Evolutionary conservation across 2,113 vertebrate genomes (phyloP).

Genomic region (Arizona elegans): DNA sequence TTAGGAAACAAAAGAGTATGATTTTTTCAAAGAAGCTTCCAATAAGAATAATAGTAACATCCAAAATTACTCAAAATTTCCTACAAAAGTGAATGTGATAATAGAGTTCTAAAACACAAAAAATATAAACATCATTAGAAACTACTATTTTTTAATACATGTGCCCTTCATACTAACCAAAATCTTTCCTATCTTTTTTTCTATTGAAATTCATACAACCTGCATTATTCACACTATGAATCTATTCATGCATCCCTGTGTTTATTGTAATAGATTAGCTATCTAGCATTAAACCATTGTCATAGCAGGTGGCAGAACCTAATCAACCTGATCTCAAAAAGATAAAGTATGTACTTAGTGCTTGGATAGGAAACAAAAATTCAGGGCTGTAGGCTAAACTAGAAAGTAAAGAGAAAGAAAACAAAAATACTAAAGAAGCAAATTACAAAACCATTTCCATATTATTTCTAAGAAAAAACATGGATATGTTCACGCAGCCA

Average conservation of each 20-base stretch:
- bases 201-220: not conserved
- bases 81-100: not conserved
- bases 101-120: not conserved
- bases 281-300: not conserved
- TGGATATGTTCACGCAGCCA: not conserved
- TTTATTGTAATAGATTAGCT: not conserved
- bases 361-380: not conserved
- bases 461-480: not conserved
- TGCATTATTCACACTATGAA: not conserved
- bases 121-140: not conserved
- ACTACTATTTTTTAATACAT: not conserved
- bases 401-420: not conserved
- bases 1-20: not conserved
- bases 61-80: fast-evolving
- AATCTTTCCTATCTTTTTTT: not conserved
- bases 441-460: not conserved
- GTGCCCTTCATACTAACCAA: not conserved
- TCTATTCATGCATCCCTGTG: not conserved
- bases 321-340: not conserved
- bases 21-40: fast-evolving
- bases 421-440: not conserved
- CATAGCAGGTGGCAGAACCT: not conserved
- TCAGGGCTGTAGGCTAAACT: not conserved
- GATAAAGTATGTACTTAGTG: not conserved
- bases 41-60: not conserved